Conservation (phyloP, 2,888 invertebrate species). For the Eueremaeus valkanovi region DNA sequence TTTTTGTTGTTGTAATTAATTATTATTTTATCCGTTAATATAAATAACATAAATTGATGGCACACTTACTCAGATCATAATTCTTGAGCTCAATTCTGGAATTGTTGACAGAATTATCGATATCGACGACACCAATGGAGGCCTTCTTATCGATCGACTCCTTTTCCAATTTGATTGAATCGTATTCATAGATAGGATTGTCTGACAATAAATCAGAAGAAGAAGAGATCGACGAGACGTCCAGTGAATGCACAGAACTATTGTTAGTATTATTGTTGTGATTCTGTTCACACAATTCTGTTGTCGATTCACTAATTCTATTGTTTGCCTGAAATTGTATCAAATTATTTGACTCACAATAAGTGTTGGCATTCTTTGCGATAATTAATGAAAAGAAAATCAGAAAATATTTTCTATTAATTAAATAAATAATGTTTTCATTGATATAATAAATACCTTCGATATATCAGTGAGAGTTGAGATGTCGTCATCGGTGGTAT, state of each 20-base stretch:
- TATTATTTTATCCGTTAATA: too few species aligned
- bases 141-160: constrained; percentile 28
- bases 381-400: not conserved
- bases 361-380: not conserved
- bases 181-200: constrained; percentile 36
- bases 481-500: constrained; percentile 19
- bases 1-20: too few species aligned
- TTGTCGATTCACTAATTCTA: not conserved
- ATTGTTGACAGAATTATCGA: not conserved
- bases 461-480: too few species aligned
- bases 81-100: constrained; percentile 20
- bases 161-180: constrained; percentile 35
- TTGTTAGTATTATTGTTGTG: not conserved
- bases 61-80: constrained; percentile 36
- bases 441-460: too few species aligned
- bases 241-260: too few species aligned
- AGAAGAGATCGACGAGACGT: too few species aligned
- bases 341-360: not conserved
- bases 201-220: too few species aligned
- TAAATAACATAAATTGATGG: too few species aligned
- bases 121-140: constrained; percentile 29
- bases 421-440: too few species aligned
- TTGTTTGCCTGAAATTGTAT: not conserved
- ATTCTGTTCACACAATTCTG: not conserved
- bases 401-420: too few species aligned